Percentiles rank a stretch among this genome's conserved stretches.
These are phyloP conservation scores for Platichthys stellatus DNA, from an alignment of 2,113 vertebrate genomes.

Conservation along the genomic window DNA sequence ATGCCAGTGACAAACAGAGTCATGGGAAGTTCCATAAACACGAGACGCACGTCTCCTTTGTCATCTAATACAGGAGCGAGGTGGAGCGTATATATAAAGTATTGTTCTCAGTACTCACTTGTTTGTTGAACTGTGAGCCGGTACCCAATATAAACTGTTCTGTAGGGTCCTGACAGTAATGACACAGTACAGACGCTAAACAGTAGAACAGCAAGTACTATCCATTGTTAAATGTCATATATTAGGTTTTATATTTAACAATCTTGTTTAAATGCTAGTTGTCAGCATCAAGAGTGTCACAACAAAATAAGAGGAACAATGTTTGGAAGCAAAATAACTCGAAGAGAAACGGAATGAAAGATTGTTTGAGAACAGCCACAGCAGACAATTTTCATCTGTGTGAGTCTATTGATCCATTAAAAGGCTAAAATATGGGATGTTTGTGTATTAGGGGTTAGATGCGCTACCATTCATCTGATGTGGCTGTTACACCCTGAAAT, in stretches of 20 bases:
- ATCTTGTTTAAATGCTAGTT: not conserved
- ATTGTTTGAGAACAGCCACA: not conserved
- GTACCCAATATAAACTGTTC: not conserved
- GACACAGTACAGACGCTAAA: not conserved
- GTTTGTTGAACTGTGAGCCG: not conserved
- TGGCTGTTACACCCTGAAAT: not conserved
- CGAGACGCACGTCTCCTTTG: constrained; percentile 44
- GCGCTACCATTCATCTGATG: not conserved
- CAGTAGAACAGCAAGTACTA: not conserved
- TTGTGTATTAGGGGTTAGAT: not conserved
- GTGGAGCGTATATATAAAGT: constrained; percentile 12
- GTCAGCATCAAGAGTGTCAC: not conserved
- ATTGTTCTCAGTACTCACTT: not conserved
- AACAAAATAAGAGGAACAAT: not conserved
- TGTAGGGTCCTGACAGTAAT: not conserved
- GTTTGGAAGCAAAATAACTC: not conserved
- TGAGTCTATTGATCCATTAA: not conserved
- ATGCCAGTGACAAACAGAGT: constrained; percentile 21
- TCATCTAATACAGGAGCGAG: constrained; percentile 28
- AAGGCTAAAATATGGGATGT: not conserved
- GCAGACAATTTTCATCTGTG: not conserved
- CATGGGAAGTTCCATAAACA: constrained; percentile 50
- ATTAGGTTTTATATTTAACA: not conserved
- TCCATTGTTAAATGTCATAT: not conserved
- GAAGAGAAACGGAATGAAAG: not conserved